These are phyloP conservation scores for Polyommatus icarus DNA, from an alignment of 2,888 invertebrate species.

Conservation along the genomic window DNA sequence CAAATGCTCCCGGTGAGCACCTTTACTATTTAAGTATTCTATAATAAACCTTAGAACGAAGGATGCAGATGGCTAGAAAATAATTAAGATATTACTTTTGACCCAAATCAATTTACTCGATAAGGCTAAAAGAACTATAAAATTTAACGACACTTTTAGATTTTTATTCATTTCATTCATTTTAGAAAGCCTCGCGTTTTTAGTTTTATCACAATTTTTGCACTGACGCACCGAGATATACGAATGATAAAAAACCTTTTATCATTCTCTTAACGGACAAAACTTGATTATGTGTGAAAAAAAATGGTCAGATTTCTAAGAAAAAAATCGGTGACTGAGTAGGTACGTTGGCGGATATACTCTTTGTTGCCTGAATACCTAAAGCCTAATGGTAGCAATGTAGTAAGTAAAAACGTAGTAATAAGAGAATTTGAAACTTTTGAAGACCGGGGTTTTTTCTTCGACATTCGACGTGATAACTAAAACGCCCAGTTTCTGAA, in stretches of 20 bases:
- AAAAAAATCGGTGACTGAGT: neutral
- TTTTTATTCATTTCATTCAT: too few relatives aligned
- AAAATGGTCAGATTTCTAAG: neutral
- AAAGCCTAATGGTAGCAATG: too few relatives aligned
- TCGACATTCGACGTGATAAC: too few relatives aligned
- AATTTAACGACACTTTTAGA: conserved; percentile 21
- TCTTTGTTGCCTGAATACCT: too few relatives aligned
- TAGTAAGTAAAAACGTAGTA: too few relatives aligned
- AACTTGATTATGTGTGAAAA: conserved; percentile 3
- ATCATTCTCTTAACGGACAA: neutral
- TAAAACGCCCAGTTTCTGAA: too few relatives aligned
- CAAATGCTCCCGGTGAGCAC: too few relatives aligned
- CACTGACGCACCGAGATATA: conserved; percentile 14
- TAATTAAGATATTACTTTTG: neutral
- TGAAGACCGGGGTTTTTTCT: too few relatives aligned
- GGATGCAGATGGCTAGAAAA: neutral
- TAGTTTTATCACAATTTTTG: conserved; percentile 22
- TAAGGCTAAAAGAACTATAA: conserved; percentile 5
- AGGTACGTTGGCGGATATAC: neutral
- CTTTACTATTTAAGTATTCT: too few relatives aligned
- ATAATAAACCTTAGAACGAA: neutral
- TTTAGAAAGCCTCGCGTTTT: conserved; percentile 20
- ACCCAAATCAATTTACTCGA: neutral
- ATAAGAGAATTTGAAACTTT: too few relatives aligned
- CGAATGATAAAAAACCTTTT: conserved; percentile 21